A percentile compares a stretch with the other conserved stretches of the same genome.
Evolutionary conservation across 2,113 vertebrate species (phyloP).

Genomic region (Triplophysa tibetana): DNA sequence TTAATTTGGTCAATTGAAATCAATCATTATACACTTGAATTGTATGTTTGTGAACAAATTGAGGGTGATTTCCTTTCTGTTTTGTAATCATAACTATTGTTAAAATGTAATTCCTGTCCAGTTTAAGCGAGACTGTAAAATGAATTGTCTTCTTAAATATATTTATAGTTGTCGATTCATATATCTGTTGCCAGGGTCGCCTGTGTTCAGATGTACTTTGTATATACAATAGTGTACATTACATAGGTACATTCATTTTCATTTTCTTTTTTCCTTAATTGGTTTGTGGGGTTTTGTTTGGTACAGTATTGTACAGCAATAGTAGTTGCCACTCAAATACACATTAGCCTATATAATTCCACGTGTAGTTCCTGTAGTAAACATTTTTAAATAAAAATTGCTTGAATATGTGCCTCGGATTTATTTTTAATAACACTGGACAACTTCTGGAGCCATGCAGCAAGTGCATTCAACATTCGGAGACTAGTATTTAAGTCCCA

Average conservation of each 20-base stretch:
- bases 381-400: conserved; percentile 76
- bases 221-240: conserved; percentile 94
- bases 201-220: conserved; percentile 90
- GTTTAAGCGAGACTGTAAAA: conserved; percentile 72
- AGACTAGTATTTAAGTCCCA: too few relatives aligned
- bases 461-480: too few relatives aligned
- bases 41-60: conserved; percentile 73
- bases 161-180: conserved; percentile 79
- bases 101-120: conserved; percentile 75
- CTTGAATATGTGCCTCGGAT: conserved; percentile 70
- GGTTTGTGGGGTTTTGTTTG: conserved; percentile 54
- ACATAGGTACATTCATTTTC: conserved; percentile 85
- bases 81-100: conserved; percentile 69
- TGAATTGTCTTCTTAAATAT: conserved; percentile 75
- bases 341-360: conserved; percentile 74
- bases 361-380: conserved; percentile 81
- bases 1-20: conserved; percentile 57
- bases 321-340: conserved; percentile 79
- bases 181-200: conserved; percentile 79
- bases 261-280: conserved; percentile 49
- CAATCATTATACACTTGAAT: conserved; percentile 75
- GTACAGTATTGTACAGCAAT: conserved; percentile 92
- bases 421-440: not conserved
- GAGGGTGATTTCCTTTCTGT: conserved; percentile 62
- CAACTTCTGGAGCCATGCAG: too few relatives aligned